Evolutionary conservation across 92 coral and sea anemone species (phyloP).

Genomic region (Palythoa heliodiscus): DNA sequence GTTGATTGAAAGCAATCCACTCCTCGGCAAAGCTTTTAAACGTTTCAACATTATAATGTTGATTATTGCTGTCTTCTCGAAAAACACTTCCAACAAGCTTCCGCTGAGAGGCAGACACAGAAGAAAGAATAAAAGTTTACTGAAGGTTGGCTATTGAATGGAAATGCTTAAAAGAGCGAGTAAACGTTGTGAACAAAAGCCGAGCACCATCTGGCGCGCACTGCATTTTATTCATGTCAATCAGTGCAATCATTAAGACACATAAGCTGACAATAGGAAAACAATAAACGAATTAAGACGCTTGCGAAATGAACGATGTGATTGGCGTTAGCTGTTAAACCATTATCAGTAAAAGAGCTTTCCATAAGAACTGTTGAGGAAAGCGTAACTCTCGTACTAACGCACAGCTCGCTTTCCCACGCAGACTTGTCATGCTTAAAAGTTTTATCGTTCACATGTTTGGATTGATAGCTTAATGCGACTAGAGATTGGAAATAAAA

Average conservation of each 20-base stretch:
- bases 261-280: slow-evolving; percentile 94
- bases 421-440: slow-evolving; percentile 47
- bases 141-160: slow-evolving; percentile 76
- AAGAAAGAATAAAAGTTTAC: slow-evolving; percentile 77
- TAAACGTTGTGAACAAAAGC: slow-evolving; percentile 76
- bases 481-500: slow-evolving; percentile 39
- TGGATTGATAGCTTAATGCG: slow-evolving; percentile 50
- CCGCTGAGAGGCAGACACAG: slow-evolving; percentile 92
- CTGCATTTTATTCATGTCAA: slow-evolving; percentile 88
- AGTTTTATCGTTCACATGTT: slow-evolving; percentile 22
- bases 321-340: slow-evolving; percentile 91
- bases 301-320: slow-evolving; percentile 77
- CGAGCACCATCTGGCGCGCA: slow-evolving; percentile 96
- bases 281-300: slow-evolving; percentile 97
- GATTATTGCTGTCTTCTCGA: slow-evolving; percentile 73
- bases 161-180: slow-evolving; percentile 93
- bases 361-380: slow-evolving; percentile 73
- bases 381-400: slow-evolving; percentile 69
- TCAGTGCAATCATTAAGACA: slow-evolving; percentile 93
- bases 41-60: slow-evolving; percentile 84
- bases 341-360: slow-evolving; percentile 88
- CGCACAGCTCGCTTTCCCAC: slow-evolving; percentile 72
- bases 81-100: slow-evolving; percentile 81
- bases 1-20: slow-evolving; percentile 92
- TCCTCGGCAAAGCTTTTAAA: slow-evolving; percentile 81